Evolutionary conservation across 35 echinoderm and acorn worm species (phyloP).

Genomic region (Patiria miniata): DNA sequence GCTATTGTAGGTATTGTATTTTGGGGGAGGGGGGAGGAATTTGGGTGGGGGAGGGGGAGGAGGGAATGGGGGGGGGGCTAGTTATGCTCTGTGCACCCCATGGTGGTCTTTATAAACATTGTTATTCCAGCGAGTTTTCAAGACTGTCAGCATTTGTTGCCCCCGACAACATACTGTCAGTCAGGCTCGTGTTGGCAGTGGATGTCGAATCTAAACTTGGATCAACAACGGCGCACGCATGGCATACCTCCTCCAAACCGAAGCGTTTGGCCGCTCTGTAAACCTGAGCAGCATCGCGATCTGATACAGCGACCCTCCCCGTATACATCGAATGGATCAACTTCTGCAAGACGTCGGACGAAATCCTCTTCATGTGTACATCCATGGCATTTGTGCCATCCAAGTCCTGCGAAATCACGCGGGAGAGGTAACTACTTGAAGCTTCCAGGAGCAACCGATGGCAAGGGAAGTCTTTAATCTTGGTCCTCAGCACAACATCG

Average conservation of each 20-base stretch:
- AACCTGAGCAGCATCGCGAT: constrained; percentile 68
- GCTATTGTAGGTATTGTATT: too few relatives aligned
- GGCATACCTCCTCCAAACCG: constrained; percentile 63
- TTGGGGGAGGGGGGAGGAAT: too few relatives aligned
- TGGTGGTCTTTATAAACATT: too few relatives aligned
- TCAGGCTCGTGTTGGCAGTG: background rate
- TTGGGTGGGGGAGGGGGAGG: too few relatives aligned
- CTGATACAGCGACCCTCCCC: constrained; percentile 75
- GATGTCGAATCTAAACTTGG: constrained; percentile 48
- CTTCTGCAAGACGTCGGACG: constrained; percentile 77
- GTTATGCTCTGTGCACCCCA: too few relatives aligned
- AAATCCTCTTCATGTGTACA: constrained; percentile 70
- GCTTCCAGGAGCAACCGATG: constrained; percentile 74
- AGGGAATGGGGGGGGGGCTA: too few relatives aligned
- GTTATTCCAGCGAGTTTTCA: background rate
- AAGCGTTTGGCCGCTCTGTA: constrained; percentile 67
- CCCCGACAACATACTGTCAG: constrained; percentile 52
- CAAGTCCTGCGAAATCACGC: constrained; percentile 51
- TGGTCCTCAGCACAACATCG: constrained; percentile 77
- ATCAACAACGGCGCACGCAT: constrained; percentile 57
- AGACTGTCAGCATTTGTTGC: constrained; percentile 22
- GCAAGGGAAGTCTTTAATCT: constrained; percentile 77
- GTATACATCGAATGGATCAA: constrained; percentile 76
- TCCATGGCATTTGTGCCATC: constrained; percentile 74
- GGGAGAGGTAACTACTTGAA: constrained; percentile 60